These are phyloP conservation scores for Cantharis flavilabris DNA, from an alignment of 2,888 invertebrate species.

Conservation along the genomic window DNA sequence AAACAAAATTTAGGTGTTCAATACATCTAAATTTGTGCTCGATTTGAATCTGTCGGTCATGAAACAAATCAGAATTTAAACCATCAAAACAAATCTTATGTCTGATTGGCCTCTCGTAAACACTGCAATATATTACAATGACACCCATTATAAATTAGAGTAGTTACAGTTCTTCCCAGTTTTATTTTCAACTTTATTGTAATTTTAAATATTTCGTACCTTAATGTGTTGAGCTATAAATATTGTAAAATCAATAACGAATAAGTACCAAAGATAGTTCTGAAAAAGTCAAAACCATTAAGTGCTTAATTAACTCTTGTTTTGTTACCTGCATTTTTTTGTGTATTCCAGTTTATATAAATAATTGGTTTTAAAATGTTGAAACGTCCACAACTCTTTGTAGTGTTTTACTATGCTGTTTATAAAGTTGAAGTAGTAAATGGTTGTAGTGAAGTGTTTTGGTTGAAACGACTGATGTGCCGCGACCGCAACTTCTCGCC, in stretches of 20 bases:
- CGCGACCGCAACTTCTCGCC: constrained; percentile 23
- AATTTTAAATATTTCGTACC: too few relatives aligned
- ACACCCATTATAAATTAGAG: too few relatives aligned
- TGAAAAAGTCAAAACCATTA: not conserved
- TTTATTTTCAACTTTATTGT: too few relatives aligned
- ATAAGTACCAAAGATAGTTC: not conserved
- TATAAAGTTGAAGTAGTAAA: constrained; percentile 17
- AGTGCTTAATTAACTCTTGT: not conserved
- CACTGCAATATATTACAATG: too few relatives aligned
- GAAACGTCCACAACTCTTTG: not conserved
- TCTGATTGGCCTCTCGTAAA: too few relatives aligned
- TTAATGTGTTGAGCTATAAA: not conserved
- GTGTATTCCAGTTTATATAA: not conserved
- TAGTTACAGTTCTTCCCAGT: too few relatives aligned
- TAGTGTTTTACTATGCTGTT: constrained; percentile 13
- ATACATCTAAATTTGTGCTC: too few relatives aligned
- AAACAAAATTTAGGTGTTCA: too few relatives aligned
- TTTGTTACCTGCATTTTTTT: not conserved
- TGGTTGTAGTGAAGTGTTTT: constrained; percentile 17
- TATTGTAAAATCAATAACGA: not conserved
- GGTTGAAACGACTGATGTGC: constrained; percentile 17
- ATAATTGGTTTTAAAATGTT: not conserved
- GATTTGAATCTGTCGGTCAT: too few relatives aligned
- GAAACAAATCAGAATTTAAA: too few relatives aligned
- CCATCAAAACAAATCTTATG: too few relatives aligned